phyloP scores from a whole-genome alignment of 2,888 invertebrate genomes.

The Catocala nupta region DNA sequence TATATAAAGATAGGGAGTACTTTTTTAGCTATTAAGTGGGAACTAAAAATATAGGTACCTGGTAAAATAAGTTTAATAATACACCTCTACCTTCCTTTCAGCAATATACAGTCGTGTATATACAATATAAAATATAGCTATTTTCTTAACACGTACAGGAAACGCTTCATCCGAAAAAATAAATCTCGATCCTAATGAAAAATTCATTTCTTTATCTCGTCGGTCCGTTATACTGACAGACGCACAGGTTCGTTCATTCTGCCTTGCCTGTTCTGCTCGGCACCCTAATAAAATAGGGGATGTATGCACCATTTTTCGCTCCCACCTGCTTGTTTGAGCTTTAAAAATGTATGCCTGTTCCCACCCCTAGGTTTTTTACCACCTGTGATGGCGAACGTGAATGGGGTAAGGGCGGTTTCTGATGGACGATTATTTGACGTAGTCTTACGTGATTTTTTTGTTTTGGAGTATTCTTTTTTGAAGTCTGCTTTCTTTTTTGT shows the following conservation, averaged over 20 bases:
- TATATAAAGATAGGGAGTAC: too few species aligned
- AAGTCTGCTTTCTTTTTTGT: too few species aligned
- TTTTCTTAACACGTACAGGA: neutral
- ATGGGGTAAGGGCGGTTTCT: slow-evolving; percentile 1
- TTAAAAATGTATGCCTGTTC: slow-evolving; percentile 57
- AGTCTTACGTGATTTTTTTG: too few species aligned
- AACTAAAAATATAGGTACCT: too few species aligned
- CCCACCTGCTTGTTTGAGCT: slow-evolving; percentile 55
- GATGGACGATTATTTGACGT: neutral
- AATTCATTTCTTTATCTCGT: slow-evolving; percentile 33
- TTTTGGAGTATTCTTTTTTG: too few species aligned
- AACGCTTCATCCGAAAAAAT: slow-evolving; percentile 8
- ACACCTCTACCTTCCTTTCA: too few species aligned
- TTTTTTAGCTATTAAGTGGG: too few species aligned
- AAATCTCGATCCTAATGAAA: slow-evolving; percentile 32
- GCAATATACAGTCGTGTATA: too few species aligned
- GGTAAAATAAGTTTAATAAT: too few species aligned
- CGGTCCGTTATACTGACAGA: slow-evolving; percentile 9
- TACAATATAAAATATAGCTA: too few species aligned
- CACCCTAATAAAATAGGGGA: slow-evolving; percentile 38
- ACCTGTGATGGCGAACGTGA: slow-evolving; percentile 23
- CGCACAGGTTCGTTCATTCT: slow-evolving; percentile 10
- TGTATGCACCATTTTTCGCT: slow-evolving; percentile 34
- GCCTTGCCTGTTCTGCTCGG: slow-evolving; percentile 9
- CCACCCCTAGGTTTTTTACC: slow-evolving; percentile 28